These are phyloP conservation scores for Pinctada fucata DNA, from an alignment of 2,888 invertebrate genomes.

Conservation along the genomic window DNA sequence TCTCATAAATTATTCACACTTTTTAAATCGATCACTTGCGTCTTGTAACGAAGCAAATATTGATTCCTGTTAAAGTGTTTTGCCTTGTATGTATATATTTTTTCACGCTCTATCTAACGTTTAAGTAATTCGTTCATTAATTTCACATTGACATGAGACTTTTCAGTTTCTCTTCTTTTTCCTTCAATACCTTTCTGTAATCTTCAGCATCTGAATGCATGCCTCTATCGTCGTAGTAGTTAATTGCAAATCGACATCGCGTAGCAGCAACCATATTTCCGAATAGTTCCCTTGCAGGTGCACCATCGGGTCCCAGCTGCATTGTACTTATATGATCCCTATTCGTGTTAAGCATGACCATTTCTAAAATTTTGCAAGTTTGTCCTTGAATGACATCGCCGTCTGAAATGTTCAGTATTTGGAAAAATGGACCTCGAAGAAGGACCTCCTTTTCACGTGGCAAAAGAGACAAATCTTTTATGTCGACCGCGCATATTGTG, in stretches of 20 bases:
- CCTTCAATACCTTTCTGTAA: not conserved
- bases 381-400: not conserved
- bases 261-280: slow-evolving; percentile 4
- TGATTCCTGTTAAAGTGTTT: too few relatives aligned
- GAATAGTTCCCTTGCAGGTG: not conserved
- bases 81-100: too few relatives aligned
- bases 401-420: not conserved
- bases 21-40: too few relatives aligned
- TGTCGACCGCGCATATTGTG: slow-evolving; percentile 1
- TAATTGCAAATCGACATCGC: not conserved
- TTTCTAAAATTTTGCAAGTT: not conserved
- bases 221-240: not conserved
- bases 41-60: too few relatives aligned
- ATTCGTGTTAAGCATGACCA: slow-evolving; percentile 4
- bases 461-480: not conserved
- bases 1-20: too few relatives aligned
- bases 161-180: not conserved
- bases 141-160: too few relatives aligned
- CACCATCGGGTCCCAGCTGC: not conserved
- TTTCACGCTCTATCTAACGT: too few relatives aligned
- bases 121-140: too few relatives aligned
- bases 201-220: not conserved
- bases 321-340: slow-evolving; percentile 12
- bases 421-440: slow-evolving; percentile 1
- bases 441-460: slow-evolving; percentile 5